These are phyloP conservation scores for Mystacornis crossleyi DNA, from an alignment of 2,113 vertebrate genomes.

Conservation along the genomic window DNA sequence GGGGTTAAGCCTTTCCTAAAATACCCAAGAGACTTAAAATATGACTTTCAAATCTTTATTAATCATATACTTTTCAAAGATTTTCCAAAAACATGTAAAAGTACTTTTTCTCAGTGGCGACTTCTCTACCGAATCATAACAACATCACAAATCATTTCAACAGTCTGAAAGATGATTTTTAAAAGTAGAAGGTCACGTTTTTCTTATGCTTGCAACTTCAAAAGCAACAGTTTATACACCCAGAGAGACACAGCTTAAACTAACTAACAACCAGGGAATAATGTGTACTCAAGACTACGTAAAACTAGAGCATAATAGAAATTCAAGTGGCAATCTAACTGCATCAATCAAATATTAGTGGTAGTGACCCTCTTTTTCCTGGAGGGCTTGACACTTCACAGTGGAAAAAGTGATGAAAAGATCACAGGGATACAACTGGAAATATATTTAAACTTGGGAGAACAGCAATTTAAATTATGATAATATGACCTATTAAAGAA, in stretches of 20 bases:
- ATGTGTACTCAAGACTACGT: neutral
- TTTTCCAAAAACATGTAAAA: neutral
- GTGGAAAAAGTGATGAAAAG: neutral
- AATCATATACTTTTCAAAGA: neutral
- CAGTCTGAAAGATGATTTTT: neutral
- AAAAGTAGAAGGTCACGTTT: neutral
- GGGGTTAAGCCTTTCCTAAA: neutral
- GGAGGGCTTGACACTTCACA: neutral
- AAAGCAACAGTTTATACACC: neutral
- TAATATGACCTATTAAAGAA: slow-evolving; percentile 57
- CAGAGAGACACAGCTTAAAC: neutral
- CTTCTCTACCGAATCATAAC: neutral
- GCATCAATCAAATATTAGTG: neutral
- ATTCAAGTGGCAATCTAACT: neutral
- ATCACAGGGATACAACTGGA: slow-evolving; percentile 29
- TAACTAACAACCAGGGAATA: neutral
- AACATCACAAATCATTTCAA: neutral
- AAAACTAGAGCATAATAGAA: neutral
- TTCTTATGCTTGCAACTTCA: neutral
- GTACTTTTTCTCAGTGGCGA: neutral
- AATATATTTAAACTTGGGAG: neutral
- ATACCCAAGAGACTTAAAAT: neutral
- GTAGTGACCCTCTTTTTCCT: neutral
- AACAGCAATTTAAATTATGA: slow-evolving; percentile 48
- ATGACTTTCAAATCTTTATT: neutral